These are phyloP conservation scores for Drosophila sturtevanti DNA, from an alignment of 1,140 invertebrate species.

Conservation along the genomic window DNA sequence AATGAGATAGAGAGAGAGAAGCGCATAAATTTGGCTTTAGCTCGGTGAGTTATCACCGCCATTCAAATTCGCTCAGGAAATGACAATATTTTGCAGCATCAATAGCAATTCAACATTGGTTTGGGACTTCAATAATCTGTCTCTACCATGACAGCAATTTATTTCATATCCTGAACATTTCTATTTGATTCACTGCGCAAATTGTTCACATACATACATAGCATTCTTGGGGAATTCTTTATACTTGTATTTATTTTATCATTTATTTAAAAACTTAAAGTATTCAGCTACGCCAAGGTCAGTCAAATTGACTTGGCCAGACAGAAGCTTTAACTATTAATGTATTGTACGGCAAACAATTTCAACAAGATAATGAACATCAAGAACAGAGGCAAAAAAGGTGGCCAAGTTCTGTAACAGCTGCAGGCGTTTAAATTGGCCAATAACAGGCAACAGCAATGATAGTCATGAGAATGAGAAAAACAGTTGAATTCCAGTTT, in stretches of 20 bases:
- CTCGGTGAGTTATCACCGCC: conserved; percentile 60
- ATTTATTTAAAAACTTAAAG: conserved; percentile 33
- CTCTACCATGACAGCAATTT: conserved; percentile 54
- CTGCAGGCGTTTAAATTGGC: conserved; percentile 72
- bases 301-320: conserved; percentile 50
- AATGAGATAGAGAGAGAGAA: conserved; percentile 19
- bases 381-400: conserved; percentile 34
- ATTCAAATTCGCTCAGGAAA: conserved; percentile 44
- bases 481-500: conserved; percentile 14
- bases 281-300: conserved; percentile 52
- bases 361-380: conserved; percentile 71
- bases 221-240: background rate
- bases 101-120: conserved; percentile 30
- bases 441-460: conserved; percentile 22
- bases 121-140: conserved; percentile 46
- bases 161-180: conserved; percentile 39
- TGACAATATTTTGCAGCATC: conserved; percentile 66
- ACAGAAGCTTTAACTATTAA: conserved; percentile 48
- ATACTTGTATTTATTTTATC: background rate
- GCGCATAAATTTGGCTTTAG: conserved; percentile 61
- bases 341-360: conserved; percentile 56
- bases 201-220: conserved; percentile 38
- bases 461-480: conserved; percentile 11
- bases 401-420: conserved; percentile 66
- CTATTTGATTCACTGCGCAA: conserved; percentile 62